Evolutionary conservation across 2,888 invertebrate species (phyloP), one percentile per base, ranked within the genome.

Genomic region (Girardia tigrina): DNA sequence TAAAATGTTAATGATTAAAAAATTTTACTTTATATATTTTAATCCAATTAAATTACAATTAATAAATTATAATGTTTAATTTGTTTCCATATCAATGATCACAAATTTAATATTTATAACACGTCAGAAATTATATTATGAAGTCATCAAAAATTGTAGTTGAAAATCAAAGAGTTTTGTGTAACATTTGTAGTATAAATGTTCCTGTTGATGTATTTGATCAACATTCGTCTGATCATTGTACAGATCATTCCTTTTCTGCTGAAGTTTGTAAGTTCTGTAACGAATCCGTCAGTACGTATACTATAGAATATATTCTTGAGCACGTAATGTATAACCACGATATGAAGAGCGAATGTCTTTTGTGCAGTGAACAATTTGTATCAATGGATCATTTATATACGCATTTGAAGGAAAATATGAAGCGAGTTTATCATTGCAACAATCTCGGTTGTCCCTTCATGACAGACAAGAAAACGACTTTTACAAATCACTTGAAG

Each of bases 301-400:
- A 56, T 2, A 56, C 6, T 56, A 2, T n/a, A 12, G 56, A 56
- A 56, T 56, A n/a, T 12, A 16, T 56, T 56, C 56, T 56, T 56
- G 56, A 56, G n/a, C 56, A 56, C 23, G n/a, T 56, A 23, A 56
- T 56, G 4, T 12, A 4, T 56, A n/a, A 56, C 4, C 56, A 56
- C 23, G 2, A 56, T 8, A 20, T 56, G 23, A n/a, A 56, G 23
- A 56, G 4, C 23, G 56, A 23, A 56, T 56, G 56, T 56, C 56
- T 23, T 20, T 20, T 56, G n/a, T 56, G 56, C n/a, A 12, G 2
- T 8, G 4, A 4, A 56, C 4, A 56, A 20, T 56, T 8, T 4
- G n/a, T 20, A 56, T 56, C 56, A 56, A 56, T 56, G 56, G 56
- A 56, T 56, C 6, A n/a, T 56, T 56, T 56, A 56, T 56, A 56